Evolutionary conservation across 1,140 invertebrate genomes (phyloP).

Genomic region (Bombus terrestris): DNA sequence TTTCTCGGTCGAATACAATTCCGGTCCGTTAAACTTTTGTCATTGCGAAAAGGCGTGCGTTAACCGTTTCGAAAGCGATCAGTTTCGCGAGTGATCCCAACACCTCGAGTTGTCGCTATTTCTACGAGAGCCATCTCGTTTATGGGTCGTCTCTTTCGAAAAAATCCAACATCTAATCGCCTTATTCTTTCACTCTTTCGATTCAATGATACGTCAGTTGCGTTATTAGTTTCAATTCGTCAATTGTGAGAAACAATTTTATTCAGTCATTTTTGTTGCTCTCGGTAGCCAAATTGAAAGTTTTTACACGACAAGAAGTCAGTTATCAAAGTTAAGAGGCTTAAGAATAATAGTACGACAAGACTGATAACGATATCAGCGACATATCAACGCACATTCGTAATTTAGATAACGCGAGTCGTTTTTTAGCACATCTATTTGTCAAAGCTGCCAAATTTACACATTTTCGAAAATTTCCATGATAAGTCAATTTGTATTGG

Average conservation of each 20-base stretch:
- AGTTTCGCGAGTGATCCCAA: conserved; percentile 25
- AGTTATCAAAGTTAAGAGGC: background rate
- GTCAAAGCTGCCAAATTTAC: background rate
- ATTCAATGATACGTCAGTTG: background rate
- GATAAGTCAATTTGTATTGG: background rate
- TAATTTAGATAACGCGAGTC: background rate
- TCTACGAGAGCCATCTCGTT: background rate
- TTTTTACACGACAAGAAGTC: no score
- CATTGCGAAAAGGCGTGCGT: conserved; percentile 50
- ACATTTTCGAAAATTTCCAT: background rate
- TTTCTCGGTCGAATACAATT: conserved; percentile 59
- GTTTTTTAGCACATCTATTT: background rate
- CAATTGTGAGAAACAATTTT: no score
- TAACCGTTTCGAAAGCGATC: conserved; percentile 48
- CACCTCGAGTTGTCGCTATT: background rate
- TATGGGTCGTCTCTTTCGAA: background rate
- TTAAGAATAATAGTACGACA: no score
- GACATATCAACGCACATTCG: no score
- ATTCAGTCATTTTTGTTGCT: background rate
- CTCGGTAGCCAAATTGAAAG: background rate
- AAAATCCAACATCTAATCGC: background rate
- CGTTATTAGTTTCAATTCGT: background rate
- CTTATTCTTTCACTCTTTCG: no score
- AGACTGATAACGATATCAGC: no score
- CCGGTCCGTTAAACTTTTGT: conserved; percentile 68